Evolutionary conservation across 1,140 invertebrate species (phyloP).

Genomic region (Rhizoglyphus robini): DNA sequence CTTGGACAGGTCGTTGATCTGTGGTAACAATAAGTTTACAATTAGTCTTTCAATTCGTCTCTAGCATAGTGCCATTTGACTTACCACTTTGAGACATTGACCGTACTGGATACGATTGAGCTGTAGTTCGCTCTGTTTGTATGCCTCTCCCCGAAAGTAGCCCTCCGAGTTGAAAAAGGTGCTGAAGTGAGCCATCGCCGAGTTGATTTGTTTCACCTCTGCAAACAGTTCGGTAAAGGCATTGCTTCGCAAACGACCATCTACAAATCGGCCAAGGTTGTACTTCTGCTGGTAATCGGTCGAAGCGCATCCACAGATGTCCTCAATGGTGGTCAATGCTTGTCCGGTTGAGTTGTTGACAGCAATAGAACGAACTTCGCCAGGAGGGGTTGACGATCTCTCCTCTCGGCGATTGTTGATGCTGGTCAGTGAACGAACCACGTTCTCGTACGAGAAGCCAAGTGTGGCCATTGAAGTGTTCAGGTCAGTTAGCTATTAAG

Average conservation of each 20-base stretch:
- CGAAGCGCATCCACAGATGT: background rate
- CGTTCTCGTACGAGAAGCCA: too few species aligned
- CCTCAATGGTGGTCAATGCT: background rate
- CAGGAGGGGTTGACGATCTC: too few species aligned
- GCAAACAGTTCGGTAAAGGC: background rate
- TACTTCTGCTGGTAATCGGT: background rate
- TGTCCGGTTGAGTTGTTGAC: background rate
- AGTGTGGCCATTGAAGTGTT: too few species aligned
- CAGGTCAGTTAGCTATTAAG: too few species aligned
- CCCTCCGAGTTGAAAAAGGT: background rate
- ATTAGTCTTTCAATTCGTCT: background rate
- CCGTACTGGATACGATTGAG: background rate
- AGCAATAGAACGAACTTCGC: too few species aligned
- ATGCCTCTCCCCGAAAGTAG: background rate
- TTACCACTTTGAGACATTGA: background rate
- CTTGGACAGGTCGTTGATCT: background rate
- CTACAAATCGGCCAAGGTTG: background rate
- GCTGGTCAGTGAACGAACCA: too few species aligned
- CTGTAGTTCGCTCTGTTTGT: background rate
- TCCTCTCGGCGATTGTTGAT: too few species aligned
- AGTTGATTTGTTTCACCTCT: background rate
- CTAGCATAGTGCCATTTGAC: background rate
- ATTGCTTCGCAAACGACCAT: background rate
- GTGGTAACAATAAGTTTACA: background rate
- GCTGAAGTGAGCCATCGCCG: background rate